Evolutionary conservation across 1,140 invertebrate genomes (phyloP).

Genomic region (Zaprionus inermis): DNA sequence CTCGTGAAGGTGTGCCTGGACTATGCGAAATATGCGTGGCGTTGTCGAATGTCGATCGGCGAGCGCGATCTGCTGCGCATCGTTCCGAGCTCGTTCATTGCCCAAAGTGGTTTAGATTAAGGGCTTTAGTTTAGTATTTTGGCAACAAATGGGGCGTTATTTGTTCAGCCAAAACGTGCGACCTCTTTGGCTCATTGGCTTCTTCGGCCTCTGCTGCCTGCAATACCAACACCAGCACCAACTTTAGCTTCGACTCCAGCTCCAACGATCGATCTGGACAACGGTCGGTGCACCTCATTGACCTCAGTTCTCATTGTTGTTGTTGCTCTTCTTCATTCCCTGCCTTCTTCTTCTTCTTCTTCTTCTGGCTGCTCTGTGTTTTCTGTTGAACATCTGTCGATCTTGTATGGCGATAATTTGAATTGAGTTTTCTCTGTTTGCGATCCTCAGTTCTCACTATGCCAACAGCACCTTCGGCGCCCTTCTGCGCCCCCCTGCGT

Average conservation of each 20-base stretch:
- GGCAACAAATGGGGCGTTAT: constrained; percentile 71
- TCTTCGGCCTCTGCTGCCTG: constrained; percentile 24
- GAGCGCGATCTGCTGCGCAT: constrained; percentile 42
- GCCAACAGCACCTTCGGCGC: background rate
- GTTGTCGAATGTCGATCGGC: constrained; percentile 68
- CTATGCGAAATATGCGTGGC: constrained; percentile 81
- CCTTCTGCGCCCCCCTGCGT: background rate
- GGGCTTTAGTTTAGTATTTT: constrained; percentile 70
- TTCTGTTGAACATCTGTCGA: constrained; percentile 79
- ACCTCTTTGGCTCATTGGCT: constrained; percentile 61
- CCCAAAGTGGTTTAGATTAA: constrained; percentile 83
- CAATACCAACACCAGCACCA: too few species aligned
- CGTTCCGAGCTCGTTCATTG: constrained; percentile 37
- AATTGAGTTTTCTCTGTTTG: constrained; percentile 77
- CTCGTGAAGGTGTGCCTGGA: constrained; percentile 71
- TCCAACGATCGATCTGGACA: constrained; percentile 63
- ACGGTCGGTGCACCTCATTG: constrained; percentile 73
- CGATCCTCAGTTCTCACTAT: constrained; percentile 52
- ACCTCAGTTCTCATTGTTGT: constrained; percentile 28
- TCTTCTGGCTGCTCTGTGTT: too few species aligned
- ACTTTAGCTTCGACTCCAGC: constrained; percentile 40
- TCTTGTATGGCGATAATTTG: constrained; percentile 81
- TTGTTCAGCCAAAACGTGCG: constrained; percentile 80
- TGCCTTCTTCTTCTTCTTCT: constrained; percentile 14
- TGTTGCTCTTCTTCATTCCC: constrained; percentile 15